Evolutionary conservation across 2,113 vertebrate genomes (phyloP).

Genomic region (Corapipo altera): DNA sequence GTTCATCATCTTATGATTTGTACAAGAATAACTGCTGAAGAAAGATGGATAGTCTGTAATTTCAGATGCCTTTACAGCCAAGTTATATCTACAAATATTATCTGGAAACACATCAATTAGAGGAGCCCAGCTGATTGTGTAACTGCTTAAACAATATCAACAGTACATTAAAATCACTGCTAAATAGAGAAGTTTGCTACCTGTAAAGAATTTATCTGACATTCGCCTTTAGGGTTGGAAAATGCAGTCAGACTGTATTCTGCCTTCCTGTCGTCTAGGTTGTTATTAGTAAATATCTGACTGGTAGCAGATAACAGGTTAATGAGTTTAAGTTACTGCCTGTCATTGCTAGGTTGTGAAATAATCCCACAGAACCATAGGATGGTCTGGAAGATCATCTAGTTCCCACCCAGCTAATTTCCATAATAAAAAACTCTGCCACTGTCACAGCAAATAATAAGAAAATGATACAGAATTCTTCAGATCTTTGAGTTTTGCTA

Average conservation of each 20-base stretch:
- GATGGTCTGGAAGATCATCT: background rate
- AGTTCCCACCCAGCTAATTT: background rate
- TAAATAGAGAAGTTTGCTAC: background rate
- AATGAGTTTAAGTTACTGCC: background rate
- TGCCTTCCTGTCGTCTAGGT: background rate
- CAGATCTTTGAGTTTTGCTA: background rate
- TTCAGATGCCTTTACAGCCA: background rate
- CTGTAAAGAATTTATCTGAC: background rate
- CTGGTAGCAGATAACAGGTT: background rate
- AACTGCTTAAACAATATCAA: background rate
- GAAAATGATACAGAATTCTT: background rate
- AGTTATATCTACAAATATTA: background rate
- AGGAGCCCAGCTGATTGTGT: background rate
- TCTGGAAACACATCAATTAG: background rate
- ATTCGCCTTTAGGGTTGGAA: background rate
- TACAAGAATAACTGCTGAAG: background rate
- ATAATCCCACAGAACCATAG: background rate
- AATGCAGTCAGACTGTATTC: background rate
- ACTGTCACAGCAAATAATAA: background rate
- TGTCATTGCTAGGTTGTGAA: background rate
- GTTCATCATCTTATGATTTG: background rate
- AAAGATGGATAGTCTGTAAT: background rate
- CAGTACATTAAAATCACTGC: background rate
- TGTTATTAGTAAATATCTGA: background rate
- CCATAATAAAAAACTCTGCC: background rate